phyloP scores from a whole-genome alignment of 2,113 vertebrate genomes.

The Antechinus flavipes region DNA sequence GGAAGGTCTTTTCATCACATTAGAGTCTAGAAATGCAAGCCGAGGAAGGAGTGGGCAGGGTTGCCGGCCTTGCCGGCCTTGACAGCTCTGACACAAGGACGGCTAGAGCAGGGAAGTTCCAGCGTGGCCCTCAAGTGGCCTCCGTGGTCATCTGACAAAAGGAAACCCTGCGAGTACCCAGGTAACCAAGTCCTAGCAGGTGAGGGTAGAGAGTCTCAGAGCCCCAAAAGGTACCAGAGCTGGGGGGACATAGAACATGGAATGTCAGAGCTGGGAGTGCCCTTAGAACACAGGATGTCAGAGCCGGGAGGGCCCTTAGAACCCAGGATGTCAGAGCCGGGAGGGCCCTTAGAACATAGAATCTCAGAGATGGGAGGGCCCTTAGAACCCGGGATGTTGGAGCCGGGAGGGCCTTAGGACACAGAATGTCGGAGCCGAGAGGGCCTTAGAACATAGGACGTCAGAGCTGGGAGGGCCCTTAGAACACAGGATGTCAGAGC shows the following conservation, averaged over 20 bases:
- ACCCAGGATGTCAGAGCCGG: too few relatives aligned
- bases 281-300: too few relatives aligned
- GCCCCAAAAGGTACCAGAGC: background rate
- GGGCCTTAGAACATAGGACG: background rate
- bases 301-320: too few relatives aligned
- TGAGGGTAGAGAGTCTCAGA: background rate
- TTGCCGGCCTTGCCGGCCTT: background rate
- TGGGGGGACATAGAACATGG: too few relatives aligned
- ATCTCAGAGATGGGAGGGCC: background rate
- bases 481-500: too few relatives aligned
- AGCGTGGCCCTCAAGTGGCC: background rate
- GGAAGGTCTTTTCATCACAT: background rate
- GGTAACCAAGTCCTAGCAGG: background rate
- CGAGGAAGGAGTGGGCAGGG: background rate
- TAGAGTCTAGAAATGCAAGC: background rate
- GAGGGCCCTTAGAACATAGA: too few relatives aligned
- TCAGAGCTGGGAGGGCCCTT: background rate
- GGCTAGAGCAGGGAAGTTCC: background rate
- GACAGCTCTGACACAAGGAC: background rate
- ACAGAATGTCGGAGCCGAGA: background rate
- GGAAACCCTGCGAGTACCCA: background rate
- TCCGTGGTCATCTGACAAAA: background rate
- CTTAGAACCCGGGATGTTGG: background rate
- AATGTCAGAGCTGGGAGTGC: too few relatives aligned
- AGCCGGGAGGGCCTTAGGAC: background rate